Evolutionary conservation across 1,140 invertebrate species (phyloP).

Genomic region (Sycophila sp.): DNA sequence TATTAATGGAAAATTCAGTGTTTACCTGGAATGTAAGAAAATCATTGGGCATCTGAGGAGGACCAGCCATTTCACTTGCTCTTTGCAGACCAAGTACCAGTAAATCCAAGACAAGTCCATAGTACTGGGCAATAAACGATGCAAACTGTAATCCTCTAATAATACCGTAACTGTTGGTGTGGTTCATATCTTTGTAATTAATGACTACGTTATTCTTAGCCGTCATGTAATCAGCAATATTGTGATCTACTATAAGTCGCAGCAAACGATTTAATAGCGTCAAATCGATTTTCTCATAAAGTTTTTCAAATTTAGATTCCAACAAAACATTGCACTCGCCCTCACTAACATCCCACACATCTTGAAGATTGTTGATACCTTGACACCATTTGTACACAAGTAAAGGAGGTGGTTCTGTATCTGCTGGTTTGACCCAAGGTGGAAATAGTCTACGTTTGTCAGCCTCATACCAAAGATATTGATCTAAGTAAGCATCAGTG

Average conservation of each 20-base stretch:
- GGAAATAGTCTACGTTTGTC: conserved; percentile 97
- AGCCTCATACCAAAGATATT: conserved; percentile 99
- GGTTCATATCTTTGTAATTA: conserved; percentile 99
- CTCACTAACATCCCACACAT: conserved; percentile 98
- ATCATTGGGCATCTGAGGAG: conserved; percentile 98
- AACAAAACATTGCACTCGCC: conserved; percentile 98
- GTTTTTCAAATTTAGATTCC: conserved; percentile 97
- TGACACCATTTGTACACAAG: conserved; percentile 99
- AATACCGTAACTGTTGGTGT: conserved; percentile 98
- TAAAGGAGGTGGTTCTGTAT: conserved; percentile 97
- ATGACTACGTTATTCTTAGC: conserved; percentile 99
- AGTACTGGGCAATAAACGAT: conserved; percentile 99
- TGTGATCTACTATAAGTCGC: conserved; percentile 98
- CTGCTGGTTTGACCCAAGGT: conserved; percentile 98
- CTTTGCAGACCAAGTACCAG: conserved; percentile 94
- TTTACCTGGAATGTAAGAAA: conserved; percentile 86
- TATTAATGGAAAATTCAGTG: neutral
- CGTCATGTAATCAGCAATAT: conserved; percentile 99
- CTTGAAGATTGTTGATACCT: conserved; percentile 97
- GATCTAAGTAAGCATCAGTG: conserved; percentile 99
- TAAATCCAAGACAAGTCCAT: conserved; percentile 94
- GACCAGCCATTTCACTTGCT: conserved; percentile 98
- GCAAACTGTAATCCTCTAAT: conserved; percentile 98
- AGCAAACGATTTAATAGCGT: conserved; percentile 96
- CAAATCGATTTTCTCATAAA: conserved; percentile 99